These are phyloP conservation scores for Bombycilla garrulus DNA, from an alignment of 2,113 vertebrate genomes.

Conservation along the genomic window DNA sequence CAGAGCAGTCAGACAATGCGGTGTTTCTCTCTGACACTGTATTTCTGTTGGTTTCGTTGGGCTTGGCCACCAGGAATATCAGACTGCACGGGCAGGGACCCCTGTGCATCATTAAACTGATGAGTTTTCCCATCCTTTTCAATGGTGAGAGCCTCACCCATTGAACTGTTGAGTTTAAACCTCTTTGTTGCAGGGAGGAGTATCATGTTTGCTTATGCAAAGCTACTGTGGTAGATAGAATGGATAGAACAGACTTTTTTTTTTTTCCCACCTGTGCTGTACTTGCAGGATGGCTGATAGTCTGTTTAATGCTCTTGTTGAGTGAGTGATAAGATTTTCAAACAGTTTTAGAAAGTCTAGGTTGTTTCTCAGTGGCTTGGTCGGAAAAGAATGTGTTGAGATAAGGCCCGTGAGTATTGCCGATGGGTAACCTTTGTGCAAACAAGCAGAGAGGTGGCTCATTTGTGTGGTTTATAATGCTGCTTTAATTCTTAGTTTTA, in stretches of 20 bases:
- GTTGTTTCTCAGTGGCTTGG: not conserved
- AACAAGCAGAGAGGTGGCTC: not conserved
- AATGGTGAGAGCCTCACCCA: not conserved
- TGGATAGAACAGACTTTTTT: not conserved
- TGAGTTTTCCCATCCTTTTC: not conserved
- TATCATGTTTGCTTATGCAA: not conserved
- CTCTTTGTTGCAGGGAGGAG: not conserved
- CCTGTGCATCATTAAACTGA: not conserved
- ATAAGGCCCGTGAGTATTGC: not conserved
- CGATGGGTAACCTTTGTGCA: rapidly evolving
- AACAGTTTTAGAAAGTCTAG: not conserved
- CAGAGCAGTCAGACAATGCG: not conserved
- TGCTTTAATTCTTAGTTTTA: not conserved
- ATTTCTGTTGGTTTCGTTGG: not conserved
- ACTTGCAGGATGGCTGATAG: not conserved
- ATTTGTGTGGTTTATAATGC: not conserved
- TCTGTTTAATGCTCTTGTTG: not conserved
- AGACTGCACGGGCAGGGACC: not conserved
- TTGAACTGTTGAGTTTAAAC: not conserved
- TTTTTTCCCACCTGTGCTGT: not conserved
- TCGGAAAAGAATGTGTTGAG: not conserved
- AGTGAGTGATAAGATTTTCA: not conserved
- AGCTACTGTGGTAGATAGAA: not conserved
- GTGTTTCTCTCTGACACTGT: not conserved
- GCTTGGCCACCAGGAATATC: not conserved